Evolutionary conservation across 2,113 vertebrate genomes (phyloP), one percentile per base, ranked within the genome.

Genomic region (Cinclus mexicanus): DNA sequence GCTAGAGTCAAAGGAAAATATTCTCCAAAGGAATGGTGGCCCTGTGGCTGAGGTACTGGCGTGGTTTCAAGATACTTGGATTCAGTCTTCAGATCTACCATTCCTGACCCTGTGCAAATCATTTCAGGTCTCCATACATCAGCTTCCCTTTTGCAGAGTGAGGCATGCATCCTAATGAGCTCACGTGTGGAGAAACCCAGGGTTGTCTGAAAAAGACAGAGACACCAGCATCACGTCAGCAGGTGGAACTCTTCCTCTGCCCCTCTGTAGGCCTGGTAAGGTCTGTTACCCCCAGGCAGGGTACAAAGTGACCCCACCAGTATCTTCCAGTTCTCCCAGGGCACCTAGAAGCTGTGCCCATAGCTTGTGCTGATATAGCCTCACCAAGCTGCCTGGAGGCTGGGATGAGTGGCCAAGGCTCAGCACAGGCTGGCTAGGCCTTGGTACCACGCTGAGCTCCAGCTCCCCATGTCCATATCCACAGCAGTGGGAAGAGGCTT

Each of bases 1-100:
- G 87, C 94, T 82, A n/a, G 39, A 87, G 80, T 68, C 83, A 79
- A 91, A 90, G 69, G 83, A 94, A 96, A 94, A 82, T 64, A 87
- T 28, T 49, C 60, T 89, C 47, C 0, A 16, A 87, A 91, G 94
- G 56, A 92, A 74, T 11, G 17, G 88, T 93, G 92, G 79, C 72
- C 89, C 81, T 79, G 83, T n/a, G 44, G 80, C 61, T 75, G 77
- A 92, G 29, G 31, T 56, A 47, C 65, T 79, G 91, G 91, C 6
- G 0, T 35, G 7, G 25, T 64, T 94, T 85, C 89, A 82, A 75
- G 87, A 82, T 20, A 26, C 37, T 26, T 61, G 61, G 22, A 93
- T 71, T 78, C 64, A n/a, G 37, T 60, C 69, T 78, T 75, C 41
- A 89, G 69, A 41, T 72, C 77, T 63, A 26, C 49, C 37, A 28